Conservation (phyloP, 1,140 invertebrate species). For the Heliconius himera region DNA sequence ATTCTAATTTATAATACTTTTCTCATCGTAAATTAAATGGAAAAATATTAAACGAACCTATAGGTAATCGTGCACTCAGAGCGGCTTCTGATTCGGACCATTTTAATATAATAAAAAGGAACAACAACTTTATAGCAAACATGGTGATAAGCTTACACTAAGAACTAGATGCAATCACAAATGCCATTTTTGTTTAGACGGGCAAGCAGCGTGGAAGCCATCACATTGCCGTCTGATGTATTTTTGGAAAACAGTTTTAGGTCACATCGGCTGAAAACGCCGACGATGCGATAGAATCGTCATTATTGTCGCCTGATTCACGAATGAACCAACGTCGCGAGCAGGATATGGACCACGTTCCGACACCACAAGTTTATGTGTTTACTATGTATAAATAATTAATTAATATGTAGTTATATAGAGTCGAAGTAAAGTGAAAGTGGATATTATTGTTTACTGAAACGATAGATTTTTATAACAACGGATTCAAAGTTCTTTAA, state of each 20-base stretch:
- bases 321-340: constrained; percentile 26
- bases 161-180: constrained; percentile 32
- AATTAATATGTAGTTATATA: not conserved
- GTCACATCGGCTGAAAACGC: constrained; percentile 55
- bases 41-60: constrained; percentile 37
- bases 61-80: constrained; percentile 43
- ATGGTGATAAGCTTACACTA: constrained; percentile 11
- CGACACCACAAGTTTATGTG: constrained; percentile 2
- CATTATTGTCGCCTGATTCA: constrained; percentile 49
- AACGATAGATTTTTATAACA: not conserved
- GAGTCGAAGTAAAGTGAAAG: not conserved
- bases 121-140: constrained; percentile 17
- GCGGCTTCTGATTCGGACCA: constrained; percentile 30
- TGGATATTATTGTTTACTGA: not conserved
- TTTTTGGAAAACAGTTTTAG: constrained; percentile 79
- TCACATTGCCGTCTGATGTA: constrained; percentile 65
- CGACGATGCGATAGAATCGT: constrained; percentile 50
- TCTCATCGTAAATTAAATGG: not conserved
- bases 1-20: not conserved
- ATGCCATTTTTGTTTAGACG: constrained; percentile 50
- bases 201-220: constrained; percentile 53
- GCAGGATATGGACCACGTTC: not conserved
- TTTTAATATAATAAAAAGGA: constrained; percentile 37
- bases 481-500: not conserved
- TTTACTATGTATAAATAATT: constrained; percentile 12